These are phyloP conservation scores for Siniperca chuatsi DNA, from an alignment of 2,113 vertebrate species.

Conservation along the genomic window DNA sequence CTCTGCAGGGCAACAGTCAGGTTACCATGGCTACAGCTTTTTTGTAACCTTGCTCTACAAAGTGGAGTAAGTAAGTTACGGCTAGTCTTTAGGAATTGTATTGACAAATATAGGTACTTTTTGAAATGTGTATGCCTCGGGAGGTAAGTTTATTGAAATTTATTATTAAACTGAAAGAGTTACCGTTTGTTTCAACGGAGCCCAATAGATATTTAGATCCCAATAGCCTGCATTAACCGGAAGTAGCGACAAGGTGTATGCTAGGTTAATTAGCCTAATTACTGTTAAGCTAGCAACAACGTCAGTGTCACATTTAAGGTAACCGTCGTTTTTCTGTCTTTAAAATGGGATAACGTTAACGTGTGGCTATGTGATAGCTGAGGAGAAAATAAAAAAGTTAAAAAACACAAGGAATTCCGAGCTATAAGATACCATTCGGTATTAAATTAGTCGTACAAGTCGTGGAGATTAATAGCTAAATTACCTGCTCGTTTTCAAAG, in stretches of 20 bases:
- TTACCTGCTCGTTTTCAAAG: background rate
- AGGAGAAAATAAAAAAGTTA: background rate
- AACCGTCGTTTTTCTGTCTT: background rate
- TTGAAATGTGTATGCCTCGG: no score
- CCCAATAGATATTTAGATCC: background rate
- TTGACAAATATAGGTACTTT: background rate
- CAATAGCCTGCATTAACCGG: background rate
- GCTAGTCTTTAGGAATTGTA: background rate
- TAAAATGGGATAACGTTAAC: background rate
- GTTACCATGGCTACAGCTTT: conserved; percentile 29
- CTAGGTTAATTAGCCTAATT: background rate
- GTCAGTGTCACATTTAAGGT: background rate
- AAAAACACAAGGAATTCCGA: background rate
- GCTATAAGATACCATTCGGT: background rate
- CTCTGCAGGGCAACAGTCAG: conserved; percentile 19
- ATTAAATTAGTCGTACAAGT: background rate
- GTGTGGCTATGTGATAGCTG: background rate
- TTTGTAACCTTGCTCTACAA: no score
- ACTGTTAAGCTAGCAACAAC: background rate
- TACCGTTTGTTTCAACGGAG: background rate
- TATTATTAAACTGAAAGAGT: background rate
- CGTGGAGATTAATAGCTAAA: background rate
- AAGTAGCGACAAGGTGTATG: background rate
- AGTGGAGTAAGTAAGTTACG: background rate
- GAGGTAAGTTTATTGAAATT: background rate